phyloP scores from a whole-genome alignment of 2,113 vertebrate species.

The Trogon melanurus region DNA sequence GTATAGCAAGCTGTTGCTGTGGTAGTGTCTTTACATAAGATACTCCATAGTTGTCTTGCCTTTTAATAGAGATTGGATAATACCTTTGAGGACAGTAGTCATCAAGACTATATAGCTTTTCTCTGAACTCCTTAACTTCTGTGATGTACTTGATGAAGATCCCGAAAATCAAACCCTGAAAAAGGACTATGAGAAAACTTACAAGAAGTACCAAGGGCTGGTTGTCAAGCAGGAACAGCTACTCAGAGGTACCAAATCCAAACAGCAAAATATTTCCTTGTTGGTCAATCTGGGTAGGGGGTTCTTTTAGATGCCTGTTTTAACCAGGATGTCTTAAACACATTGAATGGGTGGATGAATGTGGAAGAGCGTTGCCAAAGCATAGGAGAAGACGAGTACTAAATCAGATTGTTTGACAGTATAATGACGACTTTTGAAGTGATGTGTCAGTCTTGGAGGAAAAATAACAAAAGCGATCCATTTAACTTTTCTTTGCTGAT shows the following conservation, averaged over 20 bases:
- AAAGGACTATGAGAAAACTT: constrained; percentile 92
- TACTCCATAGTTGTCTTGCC: neutral
- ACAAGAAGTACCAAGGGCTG: constrained; percentile 92
- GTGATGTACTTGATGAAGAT: constrained; percentile 85
- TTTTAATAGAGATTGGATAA: neutral
- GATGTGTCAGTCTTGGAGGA: neutral
- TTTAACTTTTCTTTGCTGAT: neutral
- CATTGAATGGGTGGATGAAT: neutral
- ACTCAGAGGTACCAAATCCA: constrained; percentile 83
- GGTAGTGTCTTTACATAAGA: neutral
- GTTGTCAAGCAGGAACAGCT: constrained; percentile 95
- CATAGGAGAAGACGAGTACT: neutral
- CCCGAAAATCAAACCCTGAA: constrained; percentile 87
- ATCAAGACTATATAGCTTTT: neutral
- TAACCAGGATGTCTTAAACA: neutral
- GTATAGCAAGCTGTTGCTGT: neutral
- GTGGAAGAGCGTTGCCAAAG: neutral
- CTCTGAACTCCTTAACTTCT: constrained; percentile 78
- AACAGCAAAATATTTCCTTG: neutral
- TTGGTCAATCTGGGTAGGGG: neutral
- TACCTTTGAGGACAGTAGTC: neutral
- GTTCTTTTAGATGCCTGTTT: neutral
- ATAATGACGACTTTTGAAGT: neutral
- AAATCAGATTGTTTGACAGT: neutral
- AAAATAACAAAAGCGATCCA: neutral